Conservation (phyloP, 2,888 invertebrate genomes). For the Epirrhoe alternata region DNA sequence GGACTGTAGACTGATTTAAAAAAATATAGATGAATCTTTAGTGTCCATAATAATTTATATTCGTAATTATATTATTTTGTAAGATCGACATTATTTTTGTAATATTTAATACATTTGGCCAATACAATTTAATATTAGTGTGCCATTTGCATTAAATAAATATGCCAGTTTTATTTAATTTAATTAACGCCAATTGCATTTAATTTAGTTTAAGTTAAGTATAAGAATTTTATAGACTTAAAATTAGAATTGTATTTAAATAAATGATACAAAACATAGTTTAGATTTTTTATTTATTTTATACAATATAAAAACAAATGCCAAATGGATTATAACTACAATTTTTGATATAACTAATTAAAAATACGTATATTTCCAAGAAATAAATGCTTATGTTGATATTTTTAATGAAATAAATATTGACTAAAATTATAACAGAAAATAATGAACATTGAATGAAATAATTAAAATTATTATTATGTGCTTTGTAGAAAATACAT, state of each 20-base stretch:
- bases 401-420: not conserved
- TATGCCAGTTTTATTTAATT: not conserved
- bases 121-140: too few relatives aligned
- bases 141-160: too few relatives aligned
- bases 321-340: conserved; percentile 4
- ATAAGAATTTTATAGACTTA: not conserved
- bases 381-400: not conserved
- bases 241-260: conserved; percentile 1
- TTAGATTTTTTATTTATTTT: conserved; percentile 13
- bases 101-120: too few relatives aligned
- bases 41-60: too few relatives aligned
- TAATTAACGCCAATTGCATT: not conserved
- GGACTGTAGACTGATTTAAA: too few relatives aligned
- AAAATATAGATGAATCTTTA: too few relatives aligned
- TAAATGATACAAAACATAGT: conserved; percentile 1
- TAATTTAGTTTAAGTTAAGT: not conserved
- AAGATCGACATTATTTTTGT: too few relatives aligned
- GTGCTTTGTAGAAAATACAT: not conserved
- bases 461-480: not conserved
- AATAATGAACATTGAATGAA: not conserved
- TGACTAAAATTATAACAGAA: not conserved
- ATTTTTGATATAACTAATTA: conserved; percentile 1
- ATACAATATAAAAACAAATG: conserved; percentile 16
- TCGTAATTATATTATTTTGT: too few relatives aligned
- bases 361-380: not conserved